Conservation (phyloP, 92 coral and sea anemone species). For the Porites cylindrica region DNA sequence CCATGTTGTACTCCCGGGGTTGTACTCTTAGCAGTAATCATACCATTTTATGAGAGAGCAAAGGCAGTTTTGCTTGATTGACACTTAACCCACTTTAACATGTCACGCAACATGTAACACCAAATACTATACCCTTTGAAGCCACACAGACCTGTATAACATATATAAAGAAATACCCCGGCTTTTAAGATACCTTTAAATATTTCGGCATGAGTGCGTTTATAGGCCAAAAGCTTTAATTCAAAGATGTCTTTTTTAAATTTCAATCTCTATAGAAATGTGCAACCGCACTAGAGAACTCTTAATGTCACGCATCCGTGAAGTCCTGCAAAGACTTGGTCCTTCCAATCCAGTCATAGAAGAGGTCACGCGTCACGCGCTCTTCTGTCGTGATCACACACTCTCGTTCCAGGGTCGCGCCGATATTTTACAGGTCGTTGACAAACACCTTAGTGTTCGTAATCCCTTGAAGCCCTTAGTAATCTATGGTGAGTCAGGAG, state of each 20-base stretch:
- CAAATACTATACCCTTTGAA: too few relatives aligned
- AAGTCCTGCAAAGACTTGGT: conserved; percentile 53
- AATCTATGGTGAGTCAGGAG: conserved; percentile 69
- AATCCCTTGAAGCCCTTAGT: conserved; percentile 54
- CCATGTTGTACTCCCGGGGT: too few relatives aligned
- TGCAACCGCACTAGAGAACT: conserved; percentile 56
- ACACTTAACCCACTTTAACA: background rate
- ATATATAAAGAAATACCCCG: too few relatives aligned
- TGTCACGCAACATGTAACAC: conserved; percentile 5
- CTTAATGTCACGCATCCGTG: conserved; percentile 45
- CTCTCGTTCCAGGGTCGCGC: conserved; percentile 69
- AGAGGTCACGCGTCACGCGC: conserved; percentile 70
- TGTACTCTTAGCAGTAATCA: background rate
- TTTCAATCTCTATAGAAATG: conserved; percentile 40
- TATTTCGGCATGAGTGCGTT: too few relatives aligned
- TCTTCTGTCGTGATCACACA: conserved; percentile 72
- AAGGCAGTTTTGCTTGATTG: background rate
- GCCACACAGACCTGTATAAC: too few relatives aligned
- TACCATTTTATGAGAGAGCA: conserved; percentile 11
- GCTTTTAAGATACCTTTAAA: too few relatives aligned
- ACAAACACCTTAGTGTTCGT: conserved; percentile 38
- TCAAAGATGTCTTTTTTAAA: too few relatives aligned
- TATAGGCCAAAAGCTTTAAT: too few relatives aligned
- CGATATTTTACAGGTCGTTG: conserved; percentile 52
- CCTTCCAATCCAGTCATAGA: conserved; percentile 68